Evolutionary conservation across 2,113 vertebrate species (phyloP), one percentile per base, ranked within the genome.

Genomic region (Prochilodus magdalenae): DNA sequence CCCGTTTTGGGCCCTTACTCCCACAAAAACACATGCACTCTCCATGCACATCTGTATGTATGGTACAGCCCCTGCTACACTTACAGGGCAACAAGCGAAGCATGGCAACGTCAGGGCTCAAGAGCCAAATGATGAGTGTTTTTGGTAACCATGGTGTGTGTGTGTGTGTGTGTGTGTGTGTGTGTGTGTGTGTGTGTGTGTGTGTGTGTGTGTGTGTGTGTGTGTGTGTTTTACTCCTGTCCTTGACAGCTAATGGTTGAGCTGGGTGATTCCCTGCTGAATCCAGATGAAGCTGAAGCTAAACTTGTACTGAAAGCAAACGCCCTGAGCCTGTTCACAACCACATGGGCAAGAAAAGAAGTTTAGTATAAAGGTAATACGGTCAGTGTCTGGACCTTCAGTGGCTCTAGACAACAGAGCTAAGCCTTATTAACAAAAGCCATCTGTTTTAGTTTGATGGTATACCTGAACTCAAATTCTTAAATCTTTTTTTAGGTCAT

Each of bases 41-140:
- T 26, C 73, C 13, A 47, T 8, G 65, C 26, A 27, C 5, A 71
- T n/a, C 30, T 16, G 51, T 47, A 33, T 79, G 66, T 29, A 3
- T 33, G 20, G 18, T 63, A 60, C 55, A 75, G 53, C 30, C 20
- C 26, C 77, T 80, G 69, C 69, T 13, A 51, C 49, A 62, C 67
- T 76, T 80, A 60, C 71, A 85, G 75, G 67, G 75, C 78, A 83
- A 83, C 81, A 36, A 49, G 15, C 12, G 57, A 63, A 55, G 57
- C 73, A 65, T 24, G 27, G 67, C 36, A 84, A 16, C 33, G 18
- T 55, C 55, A 62, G 36, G 24, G 16, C 75, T 51, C 33, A 29
- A 75, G 53, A 55, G 62, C 30, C 16, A 75, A 77, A 47, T 15
- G 36, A 55, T 70, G 55, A 33, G 51, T 74, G 62, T 70, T 75